Conservation (phyloP, 2,888 invertebrate genomes). For the Bugulina stolonifera region DNA sequence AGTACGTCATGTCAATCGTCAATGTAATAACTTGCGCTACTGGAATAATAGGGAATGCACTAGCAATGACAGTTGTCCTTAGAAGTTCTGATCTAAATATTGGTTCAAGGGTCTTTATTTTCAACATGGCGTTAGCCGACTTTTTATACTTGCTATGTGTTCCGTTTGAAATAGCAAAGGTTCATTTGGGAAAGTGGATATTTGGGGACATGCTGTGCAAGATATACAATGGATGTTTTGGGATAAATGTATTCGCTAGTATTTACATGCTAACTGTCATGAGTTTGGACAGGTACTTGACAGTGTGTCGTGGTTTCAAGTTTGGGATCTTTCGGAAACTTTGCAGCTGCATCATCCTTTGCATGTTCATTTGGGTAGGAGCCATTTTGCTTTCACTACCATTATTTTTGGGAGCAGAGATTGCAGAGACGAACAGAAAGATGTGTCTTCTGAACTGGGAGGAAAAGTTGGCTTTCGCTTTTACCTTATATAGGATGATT, state of each 20-base stretch:
- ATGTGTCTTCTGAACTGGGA: background rate
- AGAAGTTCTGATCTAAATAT: constrained; percentile 30
- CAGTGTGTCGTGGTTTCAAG: constrained; percentile 30
- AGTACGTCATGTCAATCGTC: constrained; percentile 26
- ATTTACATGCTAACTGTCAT: constrained; percentile 32
- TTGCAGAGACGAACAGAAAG: background rate
- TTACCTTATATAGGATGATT: constrained; percentile 6
- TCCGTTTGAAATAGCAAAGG: constrained; percentile 31
- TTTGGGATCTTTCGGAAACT: constrained; percentile 31
- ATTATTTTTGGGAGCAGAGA: constrained; percentile 29
- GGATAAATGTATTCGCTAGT: constrained; percentile 32
- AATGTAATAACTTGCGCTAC: constrained; percentile 31
- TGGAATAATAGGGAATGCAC: constrained; percentile 30
- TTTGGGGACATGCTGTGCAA: constrained; percentile 31
- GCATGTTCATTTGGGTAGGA: constrained; percentile 29
- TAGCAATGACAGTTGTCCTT: constrained; percentile 31
- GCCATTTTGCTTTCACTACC: constrained; percentile 31
- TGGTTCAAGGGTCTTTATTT: constrained; percentile 31
- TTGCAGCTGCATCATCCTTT: constrained; percentile 29
- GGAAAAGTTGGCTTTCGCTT: background rate
- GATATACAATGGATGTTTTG: constrained; percentile 30
- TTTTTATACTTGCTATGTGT: constrained; percentile 31
- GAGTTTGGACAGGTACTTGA: constrained; percentile 32
- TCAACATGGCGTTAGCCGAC: constrained; percentile 33
- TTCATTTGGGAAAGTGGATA: constrained; percentile 30